Percentiles rank a stretch among this genome's conserved stretches.
These are phyloP conservation scores for Porites divaricata DNA, from an alignment of 92 coral and sea anemone genomes.

Conservation along the genomic window DNA sequence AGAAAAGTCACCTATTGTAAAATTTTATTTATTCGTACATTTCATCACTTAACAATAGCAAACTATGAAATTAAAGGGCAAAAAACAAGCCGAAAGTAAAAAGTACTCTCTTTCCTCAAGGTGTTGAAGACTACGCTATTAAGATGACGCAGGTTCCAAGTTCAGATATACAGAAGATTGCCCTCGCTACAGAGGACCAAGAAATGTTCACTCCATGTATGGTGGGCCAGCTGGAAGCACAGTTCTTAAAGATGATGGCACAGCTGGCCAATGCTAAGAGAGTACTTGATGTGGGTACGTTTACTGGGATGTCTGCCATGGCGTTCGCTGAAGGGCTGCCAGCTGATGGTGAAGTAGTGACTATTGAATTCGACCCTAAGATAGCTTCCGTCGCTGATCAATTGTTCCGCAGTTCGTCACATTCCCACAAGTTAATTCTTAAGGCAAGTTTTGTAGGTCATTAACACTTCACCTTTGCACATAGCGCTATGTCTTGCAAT, in stretches of 20 bases:
- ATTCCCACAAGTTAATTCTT: conserved; percentile 37
- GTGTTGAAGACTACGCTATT: conserved; percentile 57
- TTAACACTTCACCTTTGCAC: no score
- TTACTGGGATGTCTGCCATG: conserved; percentile 73
- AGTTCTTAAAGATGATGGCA: conserved; percentile 65
- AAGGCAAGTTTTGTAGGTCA: conserved; percentile 16
- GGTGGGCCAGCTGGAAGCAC: conserved; percentile 68
- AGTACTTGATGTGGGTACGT: conserved; percentile 64
- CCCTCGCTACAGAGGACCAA: conserved; percentile 41
- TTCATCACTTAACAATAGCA: no score
- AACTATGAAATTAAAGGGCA: no score
- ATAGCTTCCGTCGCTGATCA: conserved; percentile 52
- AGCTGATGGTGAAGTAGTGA: conserved; percentile 52
- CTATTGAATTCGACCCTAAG: conserved; percentile 53
- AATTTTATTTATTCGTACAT: no score
- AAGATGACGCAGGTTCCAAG: conserved; percentile 50
- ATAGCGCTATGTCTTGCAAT: no score
- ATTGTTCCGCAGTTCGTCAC: conserved; percentile 40
- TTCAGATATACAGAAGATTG: conserved; percentile 56
- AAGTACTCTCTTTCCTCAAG: neutral
- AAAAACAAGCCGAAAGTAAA: no score
- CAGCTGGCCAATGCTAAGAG: conserved; percentile 54
- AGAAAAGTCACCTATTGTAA: no score
- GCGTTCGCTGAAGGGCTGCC: conserved; percentile 69
- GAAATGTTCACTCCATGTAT: conserved; percentile 63